phyloP scores from a whole-genome alignment of 2,113 vertebrate species.

The Callocephalon fimbriatum region DNA sequence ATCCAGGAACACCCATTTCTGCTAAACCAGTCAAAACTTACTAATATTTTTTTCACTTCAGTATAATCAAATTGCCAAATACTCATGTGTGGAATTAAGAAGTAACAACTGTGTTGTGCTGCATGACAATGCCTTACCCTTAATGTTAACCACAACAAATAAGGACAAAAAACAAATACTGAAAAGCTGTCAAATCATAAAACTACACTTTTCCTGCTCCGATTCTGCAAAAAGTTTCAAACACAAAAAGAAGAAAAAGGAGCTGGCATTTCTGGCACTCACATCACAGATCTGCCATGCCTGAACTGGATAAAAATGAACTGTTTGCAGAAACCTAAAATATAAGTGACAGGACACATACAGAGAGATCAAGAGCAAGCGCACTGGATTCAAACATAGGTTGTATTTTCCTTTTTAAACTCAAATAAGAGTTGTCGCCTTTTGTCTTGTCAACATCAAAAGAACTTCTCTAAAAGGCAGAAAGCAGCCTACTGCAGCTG shows the following conservation, averaged over 20 bases:
- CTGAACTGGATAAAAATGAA: constrained; percentile 19
- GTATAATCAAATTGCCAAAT: not conserved
- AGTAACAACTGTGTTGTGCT: not conserved
- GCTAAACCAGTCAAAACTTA: not conserved
- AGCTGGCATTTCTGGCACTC: constrained; percentile 23
- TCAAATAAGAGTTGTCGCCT: not conserved
- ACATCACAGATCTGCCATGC: not conserved
- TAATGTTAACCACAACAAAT: not conserved
- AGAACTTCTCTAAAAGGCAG: not conserved
- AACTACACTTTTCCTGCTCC: not conserved
- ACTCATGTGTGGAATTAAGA: not conserved
- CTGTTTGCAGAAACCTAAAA: not conserved
- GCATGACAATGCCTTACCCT: not conserved
- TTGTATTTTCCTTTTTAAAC: not conserved
- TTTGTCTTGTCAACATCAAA: constrained; percentile 22
- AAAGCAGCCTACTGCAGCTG: not conserved
- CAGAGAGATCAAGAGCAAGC: not conserved
- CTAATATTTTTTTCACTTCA: not conserved
- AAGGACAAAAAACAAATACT: not conserved
- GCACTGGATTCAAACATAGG: not conserved
- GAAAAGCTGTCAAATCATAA: not conserved
- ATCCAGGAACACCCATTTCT: not conserved
- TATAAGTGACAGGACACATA: not conserved
- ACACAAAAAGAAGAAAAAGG: not conserved
- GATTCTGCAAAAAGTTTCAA: not conserved